Percentiles rank a stretch among this genome's conserved stretches.
phyloP scores from a whole-genome alignment of 53 echinoderm and acorn worm species.

The Apostichopus leukothele region DNA sequence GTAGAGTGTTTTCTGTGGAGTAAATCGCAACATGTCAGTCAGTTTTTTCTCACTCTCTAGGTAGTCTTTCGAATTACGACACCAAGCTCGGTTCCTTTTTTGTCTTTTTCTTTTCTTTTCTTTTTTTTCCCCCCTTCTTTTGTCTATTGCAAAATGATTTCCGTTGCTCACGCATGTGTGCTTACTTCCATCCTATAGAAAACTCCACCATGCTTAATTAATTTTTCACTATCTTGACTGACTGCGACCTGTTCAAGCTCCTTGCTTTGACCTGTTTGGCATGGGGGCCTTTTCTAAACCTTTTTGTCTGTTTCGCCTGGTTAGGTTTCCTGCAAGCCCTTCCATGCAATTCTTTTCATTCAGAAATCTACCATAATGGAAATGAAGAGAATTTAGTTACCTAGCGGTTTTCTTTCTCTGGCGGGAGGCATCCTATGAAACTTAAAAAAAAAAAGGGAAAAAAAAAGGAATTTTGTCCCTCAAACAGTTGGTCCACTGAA shows the following conservation, averaged over 20 bases:
- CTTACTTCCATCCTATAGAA: conserved; percentile 1
- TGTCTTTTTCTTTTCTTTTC: background rate
- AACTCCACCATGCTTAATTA: conserved; percentile 31
- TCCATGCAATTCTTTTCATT: conserved; percentile 8
- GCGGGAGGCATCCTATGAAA: background rate
- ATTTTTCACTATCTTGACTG: conserved; percentile 28
- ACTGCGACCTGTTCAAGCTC: conserved; percentile 3
- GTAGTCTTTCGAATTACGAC: no score
- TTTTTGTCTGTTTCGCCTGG: conserved; percentile 15
- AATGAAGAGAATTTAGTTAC: conserved; percentile 34
- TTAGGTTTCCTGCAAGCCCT: conserved; percentile 32
- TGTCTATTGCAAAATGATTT: background rate
- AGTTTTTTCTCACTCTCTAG: no score
- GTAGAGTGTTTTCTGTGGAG: no score
- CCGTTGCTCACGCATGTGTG: background rate
- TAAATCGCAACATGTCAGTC: no score
- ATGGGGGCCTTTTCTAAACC: conserved; percentile 6
- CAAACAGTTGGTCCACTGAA: conserved; percentile 18
- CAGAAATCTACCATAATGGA: conserved; percentile 1
- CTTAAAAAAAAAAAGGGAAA: background rate
- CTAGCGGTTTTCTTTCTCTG: conserved; percentile 28
- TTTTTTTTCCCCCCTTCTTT: background rate
- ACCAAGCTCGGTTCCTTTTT: no score
- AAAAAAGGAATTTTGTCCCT: conserved; percentile 10
- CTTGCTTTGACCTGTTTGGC: conserved; percentile 35